Conservation (phyloP, 2,797 vertebrate genomes). For the Cynopterus sphinx region DNA sequence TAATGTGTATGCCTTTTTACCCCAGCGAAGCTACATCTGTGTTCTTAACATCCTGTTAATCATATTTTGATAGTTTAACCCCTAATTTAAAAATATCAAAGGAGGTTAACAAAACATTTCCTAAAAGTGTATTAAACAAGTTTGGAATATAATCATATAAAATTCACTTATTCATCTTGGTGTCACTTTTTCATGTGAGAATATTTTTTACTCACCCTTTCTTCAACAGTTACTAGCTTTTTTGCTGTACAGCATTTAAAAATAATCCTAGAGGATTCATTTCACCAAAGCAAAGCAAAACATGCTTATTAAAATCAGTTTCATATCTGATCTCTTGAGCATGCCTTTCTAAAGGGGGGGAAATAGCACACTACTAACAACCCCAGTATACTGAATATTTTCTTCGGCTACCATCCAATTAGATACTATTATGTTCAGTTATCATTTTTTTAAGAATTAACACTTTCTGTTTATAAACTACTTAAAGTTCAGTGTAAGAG, state of each 20-base stretch:
- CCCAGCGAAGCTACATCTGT: slow-evolving; percentile 7
- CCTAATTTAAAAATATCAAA: slow-evolving; percentile 53
- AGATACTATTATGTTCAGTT: slow-evolving; percentile 6
- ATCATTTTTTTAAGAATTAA: slow-evolving; percentile 21
- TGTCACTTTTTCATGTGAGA: slow-evolving; percentile 49
- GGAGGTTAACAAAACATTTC: slow-evolving; percentile 52
- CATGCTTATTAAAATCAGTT: slow-evolving; percentile 52
- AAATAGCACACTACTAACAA: background rate
- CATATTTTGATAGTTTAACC: slow-evolving; percentile 35
- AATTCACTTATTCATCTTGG: slow-evolving; percentile 43
- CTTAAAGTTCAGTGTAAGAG: slow-evolving; percentile 42
- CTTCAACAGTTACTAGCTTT: slow-evolving; percentile 21
- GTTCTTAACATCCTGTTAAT: slow-evolving; percentile 50
- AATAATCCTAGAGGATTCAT: slow-evolving; percentile 45
- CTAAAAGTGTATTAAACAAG: slow-evolving; percentile 57
- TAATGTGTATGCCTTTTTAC: slow-evolving; percentile 24
- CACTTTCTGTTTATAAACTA: slow-evolving; percentile 53
- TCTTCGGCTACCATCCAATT: background rate
- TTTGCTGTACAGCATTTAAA: background rate
- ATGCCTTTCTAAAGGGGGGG: background rate
- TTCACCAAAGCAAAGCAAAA: slow-evolving; percentile 34
- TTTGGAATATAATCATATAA: background rate
- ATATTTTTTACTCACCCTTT: slow-evolving; percentile 21
- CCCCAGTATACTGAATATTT: background rate
- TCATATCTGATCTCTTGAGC: slow-evolving; percentile 39